A percentile compares a stretch with the other conserved stretches of the same genome.
phyloP scores from a whole-genome alignment of 2,113 vertebrate species.

The Odocoileus virginianus region DNA sequence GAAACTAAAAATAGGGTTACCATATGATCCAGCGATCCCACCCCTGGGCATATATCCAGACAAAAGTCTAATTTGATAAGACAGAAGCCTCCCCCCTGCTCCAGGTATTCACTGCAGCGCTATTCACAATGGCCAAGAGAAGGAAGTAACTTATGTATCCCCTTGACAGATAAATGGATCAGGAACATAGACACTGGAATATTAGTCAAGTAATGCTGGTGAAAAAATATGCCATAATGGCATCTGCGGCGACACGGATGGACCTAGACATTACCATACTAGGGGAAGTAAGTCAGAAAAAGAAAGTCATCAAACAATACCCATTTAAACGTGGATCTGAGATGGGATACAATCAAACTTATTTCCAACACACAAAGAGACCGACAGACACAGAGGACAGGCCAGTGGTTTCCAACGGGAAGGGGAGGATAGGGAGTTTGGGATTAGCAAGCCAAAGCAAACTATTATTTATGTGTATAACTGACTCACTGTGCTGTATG shows the following conservation, averaged over 20 bases:
- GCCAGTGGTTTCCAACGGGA: not conserved
- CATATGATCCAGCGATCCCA: not conserved
- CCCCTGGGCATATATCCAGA: not conserved
- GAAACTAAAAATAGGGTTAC: not conserved
- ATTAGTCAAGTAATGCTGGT: not conserved
- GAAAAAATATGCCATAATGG: not conserved
- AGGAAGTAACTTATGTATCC: not conserved
- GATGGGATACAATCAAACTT: not conserved
- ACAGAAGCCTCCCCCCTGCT: not conserved
- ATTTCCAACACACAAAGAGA: not conserved
- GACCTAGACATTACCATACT: fast-evolving
- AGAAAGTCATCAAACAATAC: not conserved
- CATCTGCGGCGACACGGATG: not conserved
- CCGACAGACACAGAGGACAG: not conserved
- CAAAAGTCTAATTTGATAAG: not conserved
- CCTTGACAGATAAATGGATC: fast-evolving
- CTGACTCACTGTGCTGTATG: not conserved
- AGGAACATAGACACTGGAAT: not conserved
- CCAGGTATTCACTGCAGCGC: not conserved
- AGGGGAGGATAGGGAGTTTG: not conserved
- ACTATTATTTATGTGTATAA: not conserved
- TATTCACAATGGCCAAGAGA: not conserved
- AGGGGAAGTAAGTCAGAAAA: not conserved
- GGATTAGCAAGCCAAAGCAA: not conserved
- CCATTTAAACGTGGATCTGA: no score